Percentiles rank a stretch among this genome's conserved stretches.
These are phyloP conservation scores for Girardia tigrina DNA, from an alignment of 2,888 invertebrate species.

Conservation along the genomic window DNA sequence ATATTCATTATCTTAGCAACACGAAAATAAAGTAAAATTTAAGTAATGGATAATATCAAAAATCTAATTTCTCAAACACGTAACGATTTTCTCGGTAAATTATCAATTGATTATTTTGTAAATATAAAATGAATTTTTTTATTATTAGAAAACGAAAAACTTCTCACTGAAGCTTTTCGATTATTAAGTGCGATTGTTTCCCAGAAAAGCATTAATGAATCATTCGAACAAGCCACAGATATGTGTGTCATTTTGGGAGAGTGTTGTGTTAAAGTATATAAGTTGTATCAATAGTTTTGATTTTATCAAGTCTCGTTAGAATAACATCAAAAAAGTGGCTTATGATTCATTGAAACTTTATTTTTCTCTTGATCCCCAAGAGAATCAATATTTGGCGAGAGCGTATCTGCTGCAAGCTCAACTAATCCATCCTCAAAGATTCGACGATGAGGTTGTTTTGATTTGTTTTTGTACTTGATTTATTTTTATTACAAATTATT, in stretches of 20 bases:
- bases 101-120: neutral
- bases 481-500: neutral
- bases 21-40: neutral
- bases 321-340: neutral
- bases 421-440: neutral
- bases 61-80: neutral
- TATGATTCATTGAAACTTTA: neutral
- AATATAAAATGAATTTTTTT: neutral
- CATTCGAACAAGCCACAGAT: neutral
- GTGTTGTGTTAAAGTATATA: neutral
- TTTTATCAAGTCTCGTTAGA: neutral
- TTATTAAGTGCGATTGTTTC: neutral
- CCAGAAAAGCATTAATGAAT: neutral
- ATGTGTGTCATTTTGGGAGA: constrained; percentile 15
- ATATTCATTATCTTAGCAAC: neutral
- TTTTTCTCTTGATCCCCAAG: constrained; percentile 10
- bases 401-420: constrained; percentile 15
- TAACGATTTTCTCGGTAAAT: neutral
- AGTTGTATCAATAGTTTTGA: neutral
- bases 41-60: constrained; percentile 6
- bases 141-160: neutral
- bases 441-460: neutral
- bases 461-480: neutral
- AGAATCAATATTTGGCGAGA: neutral
- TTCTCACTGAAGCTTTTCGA: neutral